phyloP scores from a whole-genome alignment of 1,140 invertebrate genomes.

The Drosophila ironensis region DNA sequence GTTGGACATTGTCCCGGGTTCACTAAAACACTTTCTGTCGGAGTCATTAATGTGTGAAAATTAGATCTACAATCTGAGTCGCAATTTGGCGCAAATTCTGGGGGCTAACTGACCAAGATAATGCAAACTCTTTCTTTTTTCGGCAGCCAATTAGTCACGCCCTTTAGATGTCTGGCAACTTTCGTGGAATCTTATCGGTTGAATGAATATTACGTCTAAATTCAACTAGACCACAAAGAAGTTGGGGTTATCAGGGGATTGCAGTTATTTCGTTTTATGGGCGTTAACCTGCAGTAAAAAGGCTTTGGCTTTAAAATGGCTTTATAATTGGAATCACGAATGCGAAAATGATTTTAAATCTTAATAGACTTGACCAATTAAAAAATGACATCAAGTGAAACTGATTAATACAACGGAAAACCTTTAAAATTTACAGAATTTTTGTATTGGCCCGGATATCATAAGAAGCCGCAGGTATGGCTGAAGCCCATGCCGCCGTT shows the following conservation, averaged over 20 bases:
- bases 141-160: conserved; percentile 36
- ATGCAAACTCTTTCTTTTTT: neutral
- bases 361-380: too few relatives aligned
- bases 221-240: conserved; percentile 27
- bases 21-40: neutral
- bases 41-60: neutral
- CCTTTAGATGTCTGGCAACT: conserved; percentile 16
- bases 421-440: neutral
- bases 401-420: too few relatives aligned
- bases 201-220: conserved; percentile 7
- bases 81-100: conserved; percentile 7
- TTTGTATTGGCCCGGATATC: conserved; percentile 16
- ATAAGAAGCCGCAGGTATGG: conserved; percentile 86
- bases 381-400: too few relatives aligned
- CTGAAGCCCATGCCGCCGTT: conserved; percentile 98
- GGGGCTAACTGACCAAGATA: conserved; percentile 16
- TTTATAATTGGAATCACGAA: neutral
- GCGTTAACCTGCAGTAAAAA: conserved; percentile 11
- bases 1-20: conserved; percentile 17
- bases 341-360: neutral
- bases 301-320: neutral
- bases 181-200: conserved; percentile 23
- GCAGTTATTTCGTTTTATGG: neutral
- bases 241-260: neutral
- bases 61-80: neutral